Conservation (phyloP, 2,888 invertebrate genomes). For the Epinotia ramella region DNA sequence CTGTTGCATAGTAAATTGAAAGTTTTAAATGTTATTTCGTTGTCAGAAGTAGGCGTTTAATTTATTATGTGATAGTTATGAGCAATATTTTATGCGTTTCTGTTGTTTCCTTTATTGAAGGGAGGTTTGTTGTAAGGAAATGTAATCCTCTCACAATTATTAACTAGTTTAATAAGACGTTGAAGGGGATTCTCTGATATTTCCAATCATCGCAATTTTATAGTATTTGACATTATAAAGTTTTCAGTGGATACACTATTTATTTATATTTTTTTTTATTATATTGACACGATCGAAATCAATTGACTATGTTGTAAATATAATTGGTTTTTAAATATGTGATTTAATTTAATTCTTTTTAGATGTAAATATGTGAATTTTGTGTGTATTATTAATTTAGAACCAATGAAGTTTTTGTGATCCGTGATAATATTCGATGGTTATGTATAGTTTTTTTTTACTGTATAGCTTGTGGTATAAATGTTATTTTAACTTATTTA, state of each 20-base stretch:
- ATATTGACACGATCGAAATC: slow-evolving; percentile 42
- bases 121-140: slow-evolving; percentile 56
- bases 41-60: slow-evolving; percentile 17
- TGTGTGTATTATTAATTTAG: slow-evolving; percentile 68
- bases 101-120: slow-evolving; percentile 52
- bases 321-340: slow-evolving; percentile 66
- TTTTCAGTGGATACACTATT: slow-evolving; percentile 27
- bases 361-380: slow-evolving; percentile 81
- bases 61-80: slow-evolving; percentile 44
- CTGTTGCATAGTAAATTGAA: slow-evolving; percentile 40
- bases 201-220: slow-evolving; percentile 44
- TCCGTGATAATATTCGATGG: slow-evolving; percentile 69
- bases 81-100: slow-evolving; percentile 64
- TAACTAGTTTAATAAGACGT: slow-evolving; percentile 50
- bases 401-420: slow-evolving; percentile 74
- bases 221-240: slow-evolving; percentile 35
- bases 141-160: slow-evolving; percentile 64
- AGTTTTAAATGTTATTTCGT: slow-evolving; percentile 31
- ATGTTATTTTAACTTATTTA: slow-evolving; percentile 66
- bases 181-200: slow-evolving; percentile 23
- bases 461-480: slow-evolving; percentile 77
- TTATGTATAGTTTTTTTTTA: slow-evolving; percentile 75
- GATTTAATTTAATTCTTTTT: slow-evolving; percentile 73
- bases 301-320: slow-evolving; percentile 71
- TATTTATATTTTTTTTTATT: slow-evolving; percentile 40